Conservation (phyloP, 2,113 vertebrate genomes). For the Naja naja region DNA sequence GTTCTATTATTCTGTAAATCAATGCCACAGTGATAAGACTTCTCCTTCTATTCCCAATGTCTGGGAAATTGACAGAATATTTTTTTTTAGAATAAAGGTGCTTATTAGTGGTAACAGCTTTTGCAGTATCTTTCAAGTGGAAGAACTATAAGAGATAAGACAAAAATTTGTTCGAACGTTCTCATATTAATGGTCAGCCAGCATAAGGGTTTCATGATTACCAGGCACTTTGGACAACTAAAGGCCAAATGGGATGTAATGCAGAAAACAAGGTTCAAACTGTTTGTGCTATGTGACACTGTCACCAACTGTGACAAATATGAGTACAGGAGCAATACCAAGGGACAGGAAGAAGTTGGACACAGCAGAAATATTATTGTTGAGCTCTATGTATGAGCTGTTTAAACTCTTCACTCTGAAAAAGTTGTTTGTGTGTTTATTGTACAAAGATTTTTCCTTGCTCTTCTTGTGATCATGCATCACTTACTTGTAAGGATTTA, state of each 20-base stretch:
- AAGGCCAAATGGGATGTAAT: neutral
- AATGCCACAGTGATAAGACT: neutral
- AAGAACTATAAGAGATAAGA: neutral
- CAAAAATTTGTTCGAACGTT: neutral
- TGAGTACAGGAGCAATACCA: neutral
- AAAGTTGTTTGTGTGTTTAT: neutral
- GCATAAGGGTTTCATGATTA: neutral
- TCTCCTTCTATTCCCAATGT: neutral
- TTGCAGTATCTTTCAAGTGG: neutral
- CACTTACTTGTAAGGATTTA: neutral
- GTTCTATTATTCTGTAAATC: neutral
- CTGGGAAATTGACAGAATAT: neutral
- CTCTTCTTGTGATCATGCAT: neutral
- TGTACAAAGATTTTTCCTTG: neutral
- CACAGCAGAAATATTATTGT: neutral
- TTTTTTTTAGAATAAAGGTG: neutral
- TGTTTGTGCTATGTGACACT: neutral
- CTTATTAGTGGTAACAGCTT: neutral
- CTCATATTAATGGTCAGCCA: neutral
- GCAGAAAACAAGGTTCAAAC: neutral
- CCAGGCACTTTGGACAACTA: neutral
- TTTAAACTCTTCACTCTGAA: neutral
- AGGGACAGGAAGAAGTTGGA: neutral
- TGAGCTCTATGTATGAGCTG: neutral
- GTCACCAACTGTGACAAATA: neutral